Evolutionary conservation across 53 echinoderm and acorn worm genomes (phyloP).

Genomic region (Pentamera pediparva): DNA sequence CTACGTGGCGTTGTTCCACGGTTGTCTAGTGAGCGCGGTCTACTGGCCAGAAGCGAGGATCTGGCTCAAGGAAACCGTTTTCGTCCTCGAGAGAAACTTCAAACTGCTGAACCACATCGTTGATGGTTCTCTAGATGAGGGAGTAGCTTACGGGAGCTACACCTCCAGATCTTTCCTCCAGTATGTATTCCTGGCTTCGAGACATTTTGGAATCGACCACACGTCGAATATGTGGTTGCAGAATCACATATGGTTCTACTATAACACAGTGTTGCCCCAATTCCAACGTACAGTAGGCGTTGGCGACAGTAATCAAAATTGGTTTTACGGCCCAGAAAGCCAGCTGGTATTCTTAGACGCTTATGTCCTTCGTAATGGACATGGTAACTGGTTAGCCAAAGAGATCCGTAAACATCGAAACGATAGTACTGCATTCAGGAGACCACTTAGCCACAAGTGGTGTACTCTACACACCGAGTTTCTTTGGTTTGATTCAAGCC

Average conservation of each 20-base stretch:
- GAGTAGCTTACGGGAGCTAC: slow-evolving; percentile 89
- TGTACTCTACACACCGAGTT: slow-evolving; percentile 95
- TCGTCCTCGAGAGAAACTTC: slow-evolving; percentile 75
- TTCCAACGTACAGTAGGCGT: slow-evolving; percentile 86
- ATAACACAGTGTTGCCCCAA: slow-evolving; percentile 71
- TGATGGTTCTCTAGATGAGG: slow-evolving; percentile 93
- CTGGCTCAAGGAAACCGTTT: slow-evolving; percentile 56
- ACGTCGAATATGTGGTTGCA: slow-evolving; percentile 72
- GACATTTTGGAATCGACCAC: slow-evolving; percentile 89
- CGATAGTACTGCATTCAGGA: slow-evolving; percentile 31
- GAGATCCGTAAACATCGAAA: slow-evolving; percentile 67
- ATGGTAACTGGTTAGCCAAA: slow-evolving; percentile 92
- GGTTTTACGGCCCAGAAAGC: slow-evolving; percentile 98
- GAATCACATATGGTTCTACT: slow-evolving; percentile 82
- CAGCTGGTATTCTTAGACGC: slow-evolving; percentile 91
- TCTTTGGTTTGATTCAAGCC: slow-evolving; percentile 79
- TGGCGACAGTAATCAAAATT: slow-evolving; percentile 85
- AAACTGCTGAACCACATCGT: slow-evolving; percentile 74
- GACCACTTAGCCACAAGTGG: slow-evolving; percentile 74
- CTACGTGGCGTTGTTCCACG: slow-evolving; percentile 71
- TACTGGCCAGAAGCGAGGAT: slow-evolving; percentile 40
- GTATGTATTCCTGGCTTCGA: slow-evolving; percentile 66
- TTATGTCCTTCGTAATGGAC: slow-evolving; percentile 71
- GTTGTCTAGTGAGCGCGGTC: slow-evolving; percentile 62
- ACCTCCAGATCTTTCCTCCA: slow-evolving; percentile 93